A percentile compares a stretch with the other conserved stretches of the same genome.
Conservation (phyloP, 2,888 invertebrate genomes). For the Agelastica alni region DNA sequence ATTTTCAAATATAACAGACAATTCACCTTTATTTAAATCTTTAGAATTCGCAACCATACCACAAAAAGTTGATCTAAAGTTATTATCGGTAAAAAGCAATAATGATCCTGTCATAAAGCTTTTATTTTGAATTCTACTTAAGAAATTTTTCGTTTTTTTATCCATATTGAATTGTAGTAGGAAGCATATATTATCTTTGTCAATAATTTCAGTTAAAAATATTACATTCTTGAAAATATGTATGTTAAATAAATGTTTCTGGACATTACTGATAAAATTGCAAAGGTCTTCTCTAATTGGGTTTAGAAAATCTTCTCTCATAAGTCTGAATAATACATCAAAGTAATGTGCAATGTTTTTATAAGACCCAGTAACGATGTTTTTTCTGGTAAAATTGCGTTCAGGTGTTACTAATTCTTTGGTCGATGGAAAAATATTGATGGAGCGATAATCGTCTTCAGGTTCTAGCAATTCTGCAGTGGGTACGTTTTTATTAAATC, state of each 20-base stretch:
- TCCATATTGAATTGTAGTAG: neutral
- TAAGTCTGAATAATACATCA: conserved; percentile 75
- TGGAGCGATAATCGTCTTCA: neutral
- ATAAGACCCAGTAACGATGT: conserved; percentile 67
- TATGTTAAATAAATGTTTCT: conserved; percentile 31
- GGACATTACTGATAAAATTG: conserved; percentile 33
- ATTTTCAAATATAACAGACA: conserved; percentile 53
- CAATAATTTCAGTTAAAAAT: neutral
- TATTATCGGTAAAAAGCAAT: conserved; percentile 4
- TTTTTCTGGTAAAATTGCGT: conserved; percentile 61
- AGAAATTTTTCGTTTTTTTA: conserved; percentile 1
- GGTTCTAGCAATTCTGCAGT: neutral
- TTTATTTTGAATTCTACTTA: neutral
- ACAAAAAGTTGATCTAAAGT: conserved; percentile 6
- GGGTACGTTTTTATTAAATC: neutral
- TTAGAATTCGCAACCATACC: neutral
- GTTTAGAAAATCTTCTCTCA: conserved; percentile 78
- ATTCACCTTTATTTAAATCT: conserved; percentile 57
- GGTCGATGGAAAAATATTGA: conserved; percentile 31
- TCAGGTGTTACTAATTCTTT: conserved; percentile 50
- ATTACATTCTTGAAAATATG: conserved; percentile 33
- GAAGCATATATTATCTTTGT: conserved; percentile 12
- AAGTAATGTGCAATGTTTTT: conserved; percentile 71
- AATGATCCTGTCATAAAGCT: conserved; percentile 10
- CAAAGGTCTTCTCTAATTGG: conserved; percentile 71